phyloP scores from a whole-genome alignment of 2,888 invertebrate species.

The Cancer borealis region DNA sequence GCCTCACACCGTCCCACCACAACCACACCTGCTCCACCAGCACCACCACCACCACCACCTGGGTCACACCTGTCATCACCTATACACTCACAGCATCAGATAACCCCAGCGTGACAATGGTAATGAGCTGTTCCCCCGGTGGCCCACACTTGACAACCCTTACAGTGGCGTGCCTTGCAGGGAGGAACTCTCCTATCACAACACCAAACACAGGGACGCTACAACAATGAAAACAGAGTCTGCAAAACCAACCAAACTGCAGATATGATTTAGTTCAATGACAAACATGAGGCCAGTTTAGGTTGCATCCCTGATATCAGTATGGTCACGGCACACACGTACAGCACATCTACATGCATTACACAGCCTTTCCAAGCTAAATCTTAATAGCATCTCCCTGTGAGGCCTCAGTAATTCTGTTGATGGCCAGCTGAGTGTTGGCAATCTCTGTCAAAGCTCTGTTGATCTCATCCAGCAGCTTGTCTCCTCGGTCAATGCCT shows the following conservation, averaged over 20 bases:
- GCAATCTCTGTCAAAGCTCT: constrained; percentile 95
- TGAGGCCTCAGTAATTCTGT: constrained; percentile 74
- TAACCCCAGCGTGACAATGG: no score
- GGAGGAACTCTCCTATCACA: background rate
- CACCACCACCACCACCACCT: no score
- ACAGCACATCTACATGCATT: background rate
- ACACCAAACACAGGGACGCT: background rate
- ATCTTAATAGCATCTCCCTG: constrained; percentile 75
- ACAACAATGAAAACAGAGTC: background rate
- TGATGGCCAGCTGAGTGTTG: constrained; percentile 91
- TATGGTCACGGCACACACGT: no score
- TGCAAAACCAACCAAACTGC: background rate
- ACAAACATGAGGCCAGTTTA: background rate
- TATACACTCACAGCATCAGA: no score
- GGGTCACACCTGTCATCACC: no score
- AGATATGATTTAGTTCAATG: background rate
- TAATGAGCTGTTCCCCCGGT: no score
- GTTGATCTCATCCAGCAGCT: constrained; percentile 92
- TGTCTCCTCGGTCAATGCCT: constrained; percentile 92
- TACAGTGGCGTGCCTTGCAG: background rate
- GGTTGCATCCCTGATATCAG: no score
- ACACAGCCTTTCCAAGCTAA: background rate
- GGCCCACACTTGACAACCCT: no score
- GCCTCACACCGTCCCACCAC: no score
- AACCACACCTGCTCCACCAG: no score